phyloP scores from a whole-genome alignment of 1,140 invertebrate genomes.

The Wasmannia auropunctata region DNA sequence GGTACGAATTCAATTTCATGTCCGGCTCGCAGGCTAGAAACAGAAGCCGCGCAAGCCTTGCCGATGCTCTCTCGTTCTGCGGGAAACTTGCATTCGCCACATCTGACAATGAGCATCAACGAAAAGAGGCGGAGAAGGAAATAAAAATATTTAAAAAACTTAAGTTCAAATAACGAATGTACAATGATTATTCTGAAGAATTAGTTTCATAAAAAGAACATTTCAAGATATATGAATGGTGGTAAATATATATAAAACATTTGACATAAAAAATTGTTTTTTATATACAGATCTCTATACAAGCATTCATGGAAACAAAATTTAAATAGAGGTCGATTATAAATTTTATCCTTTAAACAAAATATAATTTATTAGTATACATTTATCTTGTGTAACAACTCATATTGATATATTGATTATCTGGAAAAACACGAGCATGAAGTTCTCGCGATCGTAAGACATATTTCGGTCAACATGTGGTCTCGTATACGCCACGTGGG shows the following conservation, averaged over 20 bases:
- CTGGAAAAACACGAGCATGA: background rate
- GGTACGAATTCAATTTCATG: conserved; percentile 82
- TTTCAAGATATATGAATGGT: background rate
- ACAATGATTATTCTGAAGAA: background rate
- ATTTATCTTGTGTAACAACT: background rate
- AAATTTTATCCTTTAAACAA: background rate
- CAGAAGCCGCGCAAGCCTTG: conserved; percentile 32
- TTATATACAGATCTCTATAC: background rate
- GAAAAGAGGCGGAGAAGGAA: background rate
- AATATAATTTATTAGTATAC: background rate
- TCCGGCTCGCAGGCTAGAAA: conserved; percentile 54
- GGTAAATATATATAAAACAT: background rate
- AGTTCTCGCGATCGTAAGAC: conserved; percentile 18
- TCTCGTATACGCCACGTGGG: conserved; percentile 42
- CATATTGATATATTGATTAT: background rate
- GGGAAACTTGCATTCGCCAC: background rate
- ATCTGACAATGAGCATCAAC: background rate
- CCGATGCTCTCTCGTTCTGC: background rate
- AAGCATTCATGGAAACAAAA: background rate
- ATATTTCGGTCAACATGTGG: conserved; percentile 51
- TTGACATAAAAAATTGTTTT: background rate
- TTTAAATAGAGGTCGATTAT: background rate
- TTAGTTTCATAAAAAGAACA: background rate
- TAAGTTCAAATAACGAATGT: background rate
- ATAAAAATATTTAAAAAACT: background rate